phyloP scores from a whole-genome alignment of 2,888 invertebrate species.

The Monochamus alternatus region DNA sequence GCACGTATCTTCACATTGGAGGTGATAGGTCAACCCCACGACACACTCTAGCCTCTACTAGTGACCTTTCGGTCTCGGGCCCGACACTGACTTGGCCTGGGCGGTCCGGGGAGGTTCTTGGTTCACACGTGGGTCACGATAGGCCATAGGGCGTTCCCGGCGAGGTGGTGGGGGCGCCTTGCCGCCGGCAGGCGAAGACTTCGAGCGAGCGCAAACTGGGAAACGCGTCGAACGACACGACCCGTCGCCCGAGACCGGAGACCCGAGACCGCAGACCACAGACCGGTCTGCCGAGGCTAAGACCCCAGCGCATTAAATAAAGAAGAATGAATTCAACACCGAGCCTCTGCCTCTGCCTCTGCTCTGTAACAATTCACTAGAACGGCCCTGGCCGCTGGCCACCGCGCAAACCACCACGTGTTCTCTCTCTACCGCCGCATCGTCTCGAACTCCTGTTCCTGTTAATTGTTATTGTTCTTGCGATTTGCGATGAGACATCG shows the following conservation, averaged over 20 bases:
- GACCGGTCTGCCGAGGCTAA: constrained; percentile 29
- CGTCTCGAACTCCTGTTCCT: constrained; percentile 12
- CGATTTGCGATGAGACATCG: constrained; percentile 17
- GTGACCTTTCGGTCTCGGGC: constrained; percentile 72
- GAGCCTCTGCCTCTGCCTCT: constrained; percentile 15
- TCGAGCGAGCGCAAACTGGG: constrained; percentile 42
- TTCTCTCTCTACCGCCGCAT: constrained; percentile 21
- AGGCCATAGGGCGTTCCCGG: constrained; percentile 70
- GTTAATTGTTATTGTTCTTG: constrained; percentile 24
- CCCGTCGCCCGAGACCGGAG: constrained; percentile 45
- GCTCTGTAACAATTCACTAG: constrained; percentile 38
- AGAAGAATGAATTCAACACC: constrained; percentile 31
- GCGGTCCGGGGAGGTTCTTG: constrained; percentile 71
- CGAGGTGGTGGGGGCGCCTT: constrained; percentile 56
- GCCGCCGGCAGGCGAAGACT: constrained; percentile 38
- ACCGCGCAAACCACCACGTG: constrained; percentile 45
- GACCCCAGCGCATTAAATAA: constrained; percentile 27
- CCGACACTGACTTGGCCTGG: constrained; percentile 72
- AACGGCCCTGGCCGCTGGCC: constrained; percentile 36
- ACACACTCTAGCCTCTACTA: constrained; percentile 72
- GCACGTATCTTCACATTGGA: constrained; percentile 65
- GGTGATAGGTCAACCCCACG: constrained; percentile 72
- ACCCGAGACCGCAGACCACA: constrained; percentile 33
- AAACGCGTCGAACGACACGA: constrained; percentile 50
- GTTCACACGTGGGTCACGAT: constrained; percentile 72